phyloP scores from a whole-genome alignment of 2,797 vertebrate species.

The Clarias laeviceps region DNA sequence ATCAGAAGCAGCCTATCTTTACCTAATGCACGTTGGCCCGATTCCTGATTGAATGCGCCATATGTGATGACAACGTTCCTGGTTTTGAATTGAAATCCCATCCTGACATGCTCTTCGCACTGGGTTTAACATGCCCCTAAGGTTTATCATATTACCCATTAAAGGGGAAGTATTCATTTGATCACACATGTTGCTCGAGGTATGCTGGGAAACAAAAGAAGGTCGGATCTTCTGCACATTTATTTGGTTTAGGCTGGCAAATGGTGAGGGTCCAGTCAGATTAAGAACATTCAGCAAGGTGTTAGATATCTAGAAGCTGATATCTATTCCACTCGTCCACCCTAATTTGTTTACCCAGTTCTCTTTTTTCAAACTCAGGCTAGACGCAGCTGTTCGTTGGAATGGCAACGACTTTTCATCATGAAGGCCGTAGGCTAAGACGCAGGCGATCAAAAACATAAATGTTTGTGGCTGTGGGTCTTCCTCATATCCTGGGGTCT shows the following conservation, averaged over 20 bases:
- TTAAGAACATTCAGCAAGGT: background rate
- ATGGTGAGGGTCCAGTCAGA: background rate
- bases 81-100: slow-evolving; percentile 53
- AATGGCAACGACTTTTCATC: slow-evolving; percentile 4
- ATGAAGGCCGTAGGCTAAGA: slow-evolving; percentile 17
- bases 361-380: slow-evolving; percentile 15
- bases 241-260: slow-evolving; percentile 6
- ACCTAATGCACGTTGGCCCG: slow-evolving; percentile 48
- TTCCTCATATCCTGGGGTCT: slow-evolving; percentile 29
- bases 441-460: slow-evolving; percentile 43
- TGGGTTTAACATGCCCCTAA: slow-evolving; percentile 63
- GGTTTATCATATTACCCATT: slow-evolving; percentile 30
- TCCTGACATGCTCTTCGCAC: slow-evolving; percentile 58
- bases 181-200: slow-evolving; percentile 13
- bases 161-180: background rate
- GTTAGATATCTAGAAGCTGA: slow-evolving; percentile 1
- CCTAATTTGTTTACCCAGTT: slow-evolving; percentile 35
- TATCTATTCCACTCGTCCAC: background rate
- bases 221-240: background rate
- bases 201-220: background rate
- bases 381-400: slow-evolving; percentile 38
- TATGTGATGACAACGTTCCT: slow-evolving; percentile 64
- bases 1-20: slow-evolving; percentile 49
- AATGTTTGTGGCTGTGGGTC: slow-evolving; percentile 45
- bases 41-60: slow-evolving; percentile 67